phyloP scores from a whole-genome alignment of 2,113 vertebrate species.

The Anoplopoma fimbria region DNA sequence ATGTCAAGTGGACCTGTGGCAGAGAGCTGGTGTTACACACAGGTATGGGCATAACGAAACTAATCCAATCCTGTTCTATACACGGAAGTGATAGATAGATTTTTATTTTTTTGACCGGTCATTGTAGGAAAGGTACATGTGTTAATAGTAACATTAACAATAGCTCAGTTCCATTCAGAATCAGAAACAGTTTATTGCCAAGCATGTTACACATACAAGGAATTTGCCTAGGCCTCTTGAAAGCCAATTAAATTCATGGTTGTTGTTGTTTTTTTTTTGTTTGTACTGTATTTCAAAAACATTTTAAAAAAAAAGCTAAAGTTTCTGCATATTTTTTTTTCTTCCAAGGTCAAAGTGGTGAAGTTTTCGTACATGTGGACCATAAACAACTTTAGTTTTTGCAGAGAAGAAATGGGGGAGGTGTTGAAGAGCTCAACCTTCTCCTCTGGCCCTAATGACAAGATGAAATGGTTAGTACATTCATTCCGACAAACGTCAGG shows the following conservation, averaged over 20 bases:
- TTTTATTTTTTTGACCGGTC: constrained; percentile 1
- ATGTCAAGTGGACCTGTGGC: constrained; percentile 97
- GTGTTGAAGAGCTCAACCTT: constrained; percentile 99
- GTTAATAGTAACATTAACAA: background rate
- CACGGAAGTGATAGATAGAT: background rate
- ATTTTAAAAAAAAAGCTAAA: background rate
- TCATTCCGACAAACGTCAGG: background rate
- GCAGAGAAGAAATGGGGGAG: constrained; percentile 99
- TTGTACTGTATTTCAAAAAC: background rate
- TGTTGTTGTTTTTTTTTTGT: too few species aligned
- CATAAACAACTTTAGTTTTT: constrained; percentile 99
- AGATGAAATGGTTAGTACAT: constrained; percentile 94
- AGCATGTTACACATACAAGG: too few species aligned
- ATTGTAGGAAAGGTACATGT: too few species aligned
- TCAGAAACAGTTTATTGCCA: too few species aligned
- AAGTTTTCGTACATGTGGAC: constrained; percentile 99
- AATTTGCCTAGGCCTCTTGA: too few species aligned
- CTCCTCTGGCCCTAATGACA: constrained; percentile 98
- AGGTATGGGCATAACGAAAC: constrained; percentile 83
- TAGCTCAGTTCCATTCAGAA: background rate
- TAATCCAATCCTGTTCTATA: background rate
- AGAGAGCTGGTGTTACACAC: constrained; percentile 99
- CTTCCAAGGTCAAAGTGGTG: constrained; percentile 94
- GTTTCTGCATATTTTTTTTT: constrained; percentile 13
- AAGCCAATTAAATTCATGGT: too few species aligned